Base-by-base conservation (phyloP, 1,140 invertebrate genomes). In the Aphaenogaster floridana region DNA sequence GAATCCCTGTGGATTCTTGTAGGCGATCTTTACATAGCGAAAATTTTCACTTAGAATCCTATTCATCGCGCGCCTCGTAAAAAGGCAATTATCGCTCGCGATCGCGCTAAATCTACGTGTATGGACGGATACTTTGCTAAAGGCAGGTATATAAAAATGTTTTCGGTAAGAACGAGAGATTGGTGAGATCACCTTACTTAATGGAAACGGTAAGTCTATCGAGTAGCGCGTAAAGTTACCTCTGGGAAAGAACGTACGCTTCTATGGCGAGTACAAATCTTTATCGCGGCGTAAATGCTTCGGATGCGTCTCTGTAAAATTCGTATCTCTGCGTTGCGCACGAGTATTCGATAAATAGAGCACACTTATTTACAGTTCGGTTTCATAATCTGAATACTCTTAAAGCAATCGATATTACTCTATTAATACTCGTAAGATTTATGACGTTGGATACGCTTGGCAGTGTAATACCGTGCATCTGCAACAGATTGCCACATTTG, bases 111-210 rank as follows among this genome's bases (percentile, higher is more conserved):
- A 59, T 39, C 80, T 91, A 91, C 13, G 52, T 28, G 52, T 80
- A 90, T 61, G 90, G 87, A 90, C 89, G 90, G 90, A 91, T 91
- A 91, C 54, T 86, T 77, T 83, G 34, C 78, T 90, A 78, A 68
- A 78, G 59, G 74, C 74, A 78, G 54, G 15, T 57, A 79, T 81
- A 81, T 74, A 74, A 81, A 72, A 68, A 61, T 28, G n/a, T 74
- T 63, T 39, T 64, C 66, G 13, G 39, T 52, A 17, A 80, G 57
- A 63, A 71, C 61, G 34, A 68, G 34, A 68, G 63, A 45, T 79
- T 54, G 61, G 64, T 86, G 81, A 90, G 89, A 90, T 91, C 87
- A 90, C 59, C 57, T 68, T 66, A 5, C 59, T 86, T 36, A 88
- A 79, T 45, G 15, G 28, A 7, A 74, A 74, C 15, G 17, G 11